Conservation (phyloP, 1,140 invertebrate species). For the Nylanderia fulva region DNA sequence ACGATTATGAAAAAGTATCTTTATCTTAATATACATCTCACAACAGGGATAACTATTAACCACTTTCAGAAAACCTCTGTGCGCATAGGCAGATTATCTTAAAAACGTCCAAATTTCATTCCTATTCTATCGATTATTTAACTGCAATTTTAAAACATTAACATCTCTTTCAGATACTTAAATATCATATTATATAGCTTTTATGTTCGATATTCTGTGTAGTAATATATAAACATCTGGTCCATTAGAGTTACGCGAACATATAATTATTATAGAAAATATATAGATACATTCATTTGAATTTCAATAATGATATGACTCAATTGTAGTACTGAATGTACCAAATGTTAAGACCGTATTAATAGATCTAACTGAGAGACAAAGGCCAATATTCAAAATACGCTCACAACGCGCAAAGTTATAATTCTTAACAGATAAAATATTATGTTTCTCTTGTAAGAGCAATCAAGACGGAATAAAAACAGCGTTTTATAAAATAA, state of each 20-base stretch:
- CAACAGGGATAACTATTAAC: conserved; percentile 52
- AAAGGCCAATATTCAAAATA: conserved; percentile 51
- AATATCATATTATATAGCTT: conserved; percentile 74
- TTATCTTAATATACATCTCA: conserved; percentile 46
- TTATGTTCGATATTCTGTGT: conserved; percentile 80
- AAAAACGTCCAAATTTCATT: conserved; percentile 55
- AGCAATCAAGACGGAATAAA: neutral
- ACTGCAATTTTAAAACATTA: conserved; percentile 79
- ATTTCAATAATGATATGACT: conserved; percentile 83
- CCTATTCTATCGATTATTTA: conserved; percentile 67
- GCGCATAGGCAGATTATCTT: conserved; percentile 67
- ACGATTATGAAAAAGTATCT: conserved; percentile 65
- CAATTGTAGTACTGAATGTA: conserved; percentile 77
- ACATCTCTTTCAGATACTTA: conserved; percentile 78
- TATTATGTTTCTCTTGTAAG: neutral
- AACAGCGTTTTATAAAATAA: neutral
- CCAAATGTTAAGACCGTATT: conserved; percentile 63
- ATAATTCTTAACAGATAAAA: conserved; percentile 23
- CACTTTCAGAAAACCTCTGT: conserved; percentile 67
- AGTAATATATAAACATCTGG: conserved; percentile 86
- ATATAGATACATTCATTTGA: conserved; percentile 83
- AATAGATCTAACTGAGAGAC: conserved; percentile 71
- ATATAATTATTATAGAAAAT: conserved; percentile 86
- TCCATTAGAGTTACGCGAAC: conserved; percentile 83
- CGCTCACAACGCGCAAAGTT: neutral